phyloP scores from a whole-genome alignment of 2,797 vertebrate species.

The Dendrocincla fuliginosa region DNA sequence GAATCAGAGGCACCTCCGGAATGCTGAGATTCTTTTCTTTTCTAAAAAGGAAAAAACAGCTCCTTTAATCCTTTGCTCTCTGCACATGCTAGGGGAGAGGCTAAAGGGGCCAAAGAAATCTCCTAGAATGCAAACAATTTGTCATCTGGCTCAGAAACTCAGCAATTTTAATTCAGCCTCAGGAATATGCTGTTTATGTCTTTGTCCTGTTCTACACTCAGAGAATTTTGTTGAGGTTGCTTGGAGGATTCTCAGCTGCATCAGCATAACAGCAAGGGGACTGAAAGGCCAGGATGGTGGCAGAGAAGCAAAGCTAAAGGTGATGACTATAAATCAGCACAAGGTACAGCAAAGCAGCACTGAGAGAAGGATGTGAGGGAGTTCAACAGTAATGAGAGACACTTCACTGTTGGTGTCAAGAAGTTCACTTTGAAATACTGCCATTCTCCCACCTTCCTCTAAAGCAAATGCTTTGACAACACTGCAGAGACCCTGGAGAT shows the following conservation, averaged over 20 bases:
- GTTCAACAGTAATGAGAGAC: not conserved
- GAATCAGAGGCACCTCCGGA: slow-evolving; percentile 61
- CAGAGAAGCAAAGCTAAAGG: not conserved
- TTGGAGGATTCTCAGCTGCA: slow-evolving; percentile 5
- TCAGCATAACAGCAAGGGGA: not conserved
- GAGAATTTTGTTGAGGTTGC: not conserved
- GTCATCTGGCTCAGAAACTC: slow-evolving; percentile 49
- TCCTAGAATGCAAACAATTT: slow-evolving; percentile 57
- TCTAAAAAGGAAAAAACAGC: slow-evolving; percentile 44
- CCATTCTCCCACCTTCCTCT: not conserved
- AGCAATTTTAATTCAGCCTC: slow-evolving; percentile 28
- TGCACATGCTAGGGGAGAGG: slow-evolving; percentile 37
- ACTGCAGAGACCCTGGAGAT: not conserved
- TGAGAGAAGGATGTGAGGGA: not conserved
- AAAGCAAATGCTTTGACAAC: not conserved
- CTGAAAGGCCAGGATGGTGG: not conserved
- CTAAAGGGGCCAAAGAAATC: slow-evolving; percentile 7
- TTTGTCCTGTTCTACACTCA: not conserved
- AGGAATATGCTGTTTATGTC: not conserved
- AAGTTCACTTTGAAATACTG: not conserved
- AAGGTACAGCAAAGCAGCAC: not conserved
- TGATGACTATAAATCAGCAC: not conserved
- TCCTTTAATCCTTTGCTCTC: slow-evolving; percentile 44
- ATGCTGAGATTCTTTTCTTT: slow-evolving; percentile 50
- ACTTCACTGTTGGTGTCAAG: not conserved